Base-by-base conservation (phyloP, 2,113 vertebrate genomes). In the Heterotilapia buettikoferi region DNA sequence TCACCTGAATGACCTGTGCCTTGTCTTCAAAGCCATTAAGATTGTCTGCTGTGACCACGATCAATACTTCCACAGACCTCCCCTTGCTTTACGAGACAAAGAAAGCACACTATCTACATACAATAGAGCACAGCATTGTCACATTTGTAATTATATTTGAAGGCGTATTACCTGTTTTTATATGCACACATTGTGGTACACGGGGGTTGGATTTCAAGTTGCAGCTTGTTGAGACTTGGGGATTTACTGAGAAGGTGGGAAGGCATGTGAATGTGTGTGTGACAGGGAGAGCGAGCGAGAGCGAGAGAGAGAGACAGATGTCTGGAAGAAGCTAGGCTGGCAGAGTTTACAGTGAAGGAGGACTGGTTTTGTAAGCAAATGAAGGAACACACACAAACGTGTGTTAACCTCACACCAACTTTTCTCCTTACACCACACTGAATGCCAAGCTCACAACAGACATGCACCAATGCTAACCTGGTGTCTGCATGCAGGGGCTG, bases 341-440 rank as follows among this genome's bases (percentile, higher is more conserved):
- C 90, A 89, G 57, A 63, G 89, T 94, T 90, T 89, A 90, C 88
- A 88, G 87, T 63, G 24, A 66, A 93, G 87, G 71, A 90, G 88
- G 76, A 52, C 71, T 73, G 86, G 81, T 86, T 92, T 89, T 91
- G 84, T 91, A 93, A 94, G 94, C 90, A 10, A 83, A 57, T 24
- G 47, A 33, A 81, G 61, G 86, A 94, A 93, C 78, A 91, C 92
- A 94, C 91, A 93, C 76, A 92, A 92, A 93, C 90, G 43, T 47
- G 57, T 80, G 66, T 12, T 63, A 89, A 85, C 86, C 88, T 87
- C 84, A 89, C 90, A 91, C 63, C 88, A 76, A 83, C 87, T 14
- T 71, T 61, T 81, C 78, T 78, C 61, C 82, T 78, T 31, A 18
- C 81, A 40, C 87, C 80, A 19, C 33, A 50, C 61, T 86, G 88